Evolutionary conservation across 64 coral and sea anemone genomes (phyloP), one percentile per base, ranked within the genome.

Genomic region (Anthopleura sola): DNA sequence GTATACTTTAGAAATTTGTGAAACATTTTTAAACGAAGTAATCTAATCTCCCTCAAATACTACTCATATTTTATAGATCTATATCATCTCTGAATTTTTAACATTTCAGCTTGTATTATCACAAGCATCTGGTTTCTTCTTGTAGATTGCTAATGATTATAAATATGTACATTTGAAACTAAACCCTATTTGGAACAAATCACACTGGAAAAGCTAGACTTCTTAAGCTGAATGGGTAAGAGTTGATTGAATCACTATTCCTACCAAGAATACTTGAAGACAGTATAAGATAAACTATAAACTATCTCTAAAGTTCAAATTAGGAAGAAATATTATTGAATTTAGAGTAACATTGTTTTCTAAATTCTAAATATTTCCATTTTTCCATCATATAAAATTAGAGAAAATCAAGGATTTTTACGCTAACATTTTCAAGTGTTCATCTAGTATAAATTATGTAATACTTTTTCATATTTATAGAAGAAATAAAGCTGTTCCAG

Each of bases 61-160:
- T 33, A 71, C 13, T 32, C 14, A 14, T 32, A 71, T 71, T 14
- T 31, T 32, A 71, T 14, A 16, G 14, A 16, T 3, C 23, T 71
- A 12, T n/a, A 13, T 71, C 3, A 71, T 71, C 34, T 34, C 66
- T 32, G 14, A 34, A 36, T 34, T 71, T 71, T 71, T 34, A 32
- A 71, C 2, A 71, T 71, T 71, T 71, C 58, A 71, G 66, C 66
- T 34, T 71, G 66, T 71, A 71, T 32, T 71, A 28, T 33, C 66
- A 71, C 66, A 71, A 71, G 66, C 66, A 32, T 71, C 34, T 71
- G 1, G 66, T 32, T 32, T 71, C 66, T 71, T 34, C 6, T 32
- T 71, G 26, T 66, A 66, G 24, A 23, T 66, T 71, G 13, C 66
- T 71, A 34, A 26, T 23, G 58, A 62, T 62, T 62, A 26, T 26